Conservation (phyloP, 1,140 invertebrate genomes). For the Nomia melanderi region DNA sequence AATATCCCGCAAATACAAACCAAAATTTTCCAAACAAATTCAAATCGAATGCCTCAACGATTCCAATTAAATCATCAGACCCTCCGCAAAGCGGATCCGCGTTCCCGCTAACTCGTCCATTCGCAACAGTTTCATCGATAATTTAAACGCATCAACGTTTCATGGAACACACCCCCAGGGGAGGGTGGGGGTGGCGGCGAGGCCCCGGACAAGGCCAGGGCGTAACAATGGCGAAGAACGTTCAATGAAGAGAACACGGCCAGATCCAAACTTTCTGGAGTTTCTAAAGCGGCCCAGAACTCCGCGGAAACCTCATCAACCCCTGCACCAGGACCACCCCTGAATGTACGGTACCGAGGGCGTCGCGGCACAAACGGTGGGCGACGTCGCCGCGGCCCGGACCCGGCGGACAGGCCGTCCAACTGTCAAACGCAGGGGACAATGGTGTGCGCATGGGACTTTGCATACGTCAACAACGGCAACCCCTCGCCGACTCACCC, state of each 20-base stretch:
- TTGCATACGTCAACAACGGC: constrained; percentile 46
- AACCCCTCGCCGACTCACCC: not conserved
- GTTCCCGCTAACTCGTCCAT: too few species aligned
- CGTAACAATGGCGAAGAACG: not conserved
- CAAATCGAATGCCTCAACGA: too few species aligned
- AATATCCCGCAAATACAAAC: too few species aligned
- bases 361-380: not conserved
- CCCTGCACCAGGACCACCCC: not conserved
- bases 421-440: constrained; percentile 67
- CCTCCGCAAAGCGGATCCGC: too few species aligned
- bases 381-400: constrained; percentile 12
- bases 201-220: not conserved
- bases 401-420: constrained; percentile 48
- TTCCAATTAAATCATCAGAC: too few species aligned
- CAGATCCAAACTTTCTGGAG: not conserved
- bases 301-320: not conserved
- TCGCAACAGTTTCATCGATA: too few species aligned
- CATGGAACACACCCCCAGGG: too few species aligned
- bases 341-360: not conserved
- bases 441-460: constrained; percentile 46
- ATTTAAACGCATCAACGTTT: too few species aligned
- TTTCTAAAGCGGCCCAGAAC: not conserved
- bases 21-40: too few species aligned
- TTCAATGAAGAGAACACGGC: not conserved
- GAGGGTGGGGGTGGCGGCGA: too few species aligned